Evolutionary conservation across 2,888 invertebrate species (phyloP).

Genomic region (Andrena bicolor): DNA sequence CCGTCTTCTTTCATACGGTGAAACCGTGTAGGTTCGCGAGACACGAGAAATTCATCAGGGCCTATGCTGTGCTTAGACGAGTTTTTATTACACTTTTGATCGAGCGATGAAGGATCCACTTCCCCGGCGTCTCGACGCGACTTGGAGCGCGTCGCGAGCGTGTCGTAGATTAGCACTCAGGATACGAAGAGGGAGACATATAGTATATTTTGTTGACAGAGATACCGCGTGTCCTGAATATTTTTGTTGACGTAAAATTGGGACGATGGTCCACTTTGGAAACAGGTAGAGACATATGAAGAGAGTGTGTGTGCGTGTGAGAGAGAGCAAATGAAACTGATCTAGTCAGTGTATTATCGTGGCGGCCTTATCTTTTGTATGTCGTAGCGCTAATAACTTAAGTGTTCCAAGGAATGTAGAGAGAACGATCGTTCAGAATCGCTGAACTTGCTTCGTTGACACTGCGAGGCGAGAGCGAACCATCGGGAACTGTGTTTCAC

Average conservation of each 20-base stretch:
- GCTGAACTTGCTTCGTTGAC: neutral
- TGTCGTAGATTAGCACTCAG: constrained; percentile 69
- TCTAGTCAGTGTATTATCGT: constrained; percentile 85
- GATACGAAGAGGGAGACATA: constrained; percentile 63
- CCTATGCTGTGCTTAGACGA: constrained; percentile 64
- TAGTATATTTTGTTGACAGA: constrained; percentile 82
- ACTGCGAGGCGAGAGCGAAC: constrained; percentile 11
- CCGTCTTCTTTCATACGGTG: constrained; percentile 32
- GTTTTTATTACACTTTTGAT: constrained; percentile 50
- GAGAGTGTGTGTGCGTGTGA: neutral
- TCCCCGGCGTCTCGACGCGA: constrained; percentile 36
- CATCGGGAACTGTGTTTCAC: neutral
- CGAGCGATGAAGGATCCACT: constrained; percentile 35
- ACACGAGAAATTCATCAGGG: constrained; percentile 51
- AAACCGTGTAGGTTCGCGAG: constrained; percentile 16
- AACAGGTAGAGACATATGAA: constrained; percentile 22
- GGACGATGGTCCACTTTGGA: constrained; percentile 55
- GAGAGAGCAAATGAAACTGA: constrained; percentile 76
- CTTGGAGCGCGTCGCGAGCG: constrained; percentile 17
- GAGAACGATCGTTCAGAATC: neutral
- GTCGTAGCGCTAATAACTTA: constrained; percentile 76
- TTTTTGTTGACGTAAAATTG: constrained; percentile 68
- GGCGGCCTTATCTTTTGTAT: constrained; percentile 85
- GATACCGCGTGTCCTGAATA: constrained; percentile 72
- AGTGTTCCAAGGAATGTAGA: constrained; percentile 62